Base-by-base conservation (phyloP, 2,113 vertebrate species). In the Cyphomyrus discorhynchus region DNA sequence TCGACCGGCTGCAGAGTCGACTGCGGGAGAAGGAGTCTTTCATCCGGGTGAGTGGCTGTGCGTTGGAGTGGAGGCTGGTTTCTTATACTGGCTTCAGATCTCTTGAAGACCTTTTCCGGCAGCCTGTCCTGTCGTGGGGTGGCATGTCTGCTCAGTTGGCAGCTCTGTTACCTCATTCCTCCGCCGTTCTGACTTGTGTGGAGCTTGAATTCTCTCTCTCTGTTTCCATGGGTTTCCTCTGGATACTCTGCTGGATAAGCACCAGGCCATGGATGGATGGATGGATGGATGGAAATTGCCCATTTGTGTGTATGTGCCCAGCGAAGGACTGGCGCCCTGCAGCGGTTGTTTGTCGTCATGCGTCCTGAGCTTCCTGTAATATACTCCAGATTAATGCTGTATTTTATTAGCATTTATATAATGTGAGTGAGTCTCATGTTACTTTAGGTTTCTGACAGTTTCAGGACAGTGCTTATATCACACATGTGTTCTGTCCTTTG, bases 41-140 rank as follows among this genome's bases (percentile, higher is more conserved):
- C 45, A 50, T 93, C 45, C 93, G 94, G 89, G 96, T 96, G 94
- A 95, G 95, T 15, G 47, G 11, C 24, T 10, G 21, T 6, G 27
- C 39, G 3, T 8, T 8, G 13, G 56, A n/a, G 24, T 3, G 56
- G 85, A 87, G 13, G 52, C 27, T 85, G 49, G 9, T 24, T 42
- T 87, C 7, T 27, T 58, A 5, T 19, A 42, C 31, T 27, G 17
- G 3, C 27, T 62, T 39, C 6, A 13, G 11, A 17, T 70, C 70
- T 42, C 47, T 7, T 70, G 24, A 19, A 49, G 45, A 74, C 45
- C 62, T 89, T 31, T 46, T 89, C 88, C 91, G 85, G 89, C 83
- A 92, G 87, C 24, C 42, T 84, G 66, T 70, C 27, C 66, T 13
- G 2, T 31, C 13, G 13, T 31, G 10, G 24, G 24, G 62, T 31